Base-by-base conservation (phyloP, 2,797 vertebrate genomes). In the Clarias platycephalus region DNA sequence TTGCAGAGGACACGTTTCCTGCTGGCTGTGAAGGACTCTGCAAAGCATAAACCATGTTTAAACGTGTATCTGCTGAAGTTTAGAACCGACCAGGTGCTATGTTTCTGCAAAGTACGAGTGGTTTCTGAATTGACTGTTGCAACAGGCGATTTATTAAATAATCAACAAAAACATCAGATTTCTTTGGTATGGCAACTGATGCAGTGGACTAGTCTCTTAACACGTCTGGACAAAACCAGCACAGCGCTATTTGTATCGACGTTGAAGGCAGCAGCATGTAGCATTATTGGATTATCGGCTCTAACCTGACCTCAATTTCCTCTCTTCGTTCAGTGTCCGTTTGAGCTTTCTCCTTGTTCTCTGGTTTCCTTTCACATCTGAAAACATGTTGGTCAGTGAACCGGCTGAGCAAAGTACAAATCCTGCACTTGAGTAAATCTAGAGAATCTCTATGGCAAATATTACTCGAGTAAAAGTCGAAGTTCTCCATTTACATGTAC, bases 1-100 rank as follows among this genome's bases (percentile, higher is more conserved):
- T 2, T 22, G 60, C n/a, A 57, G 78, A 75, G 68, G 70, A 64
- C 70, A 55, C 60, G 31, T 72, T 72, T 81, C 26, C 16, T 26
- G 58, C 58, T 44, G 34, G n/a, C 76, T 4, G 22, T 80, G 77
- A 64, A 63, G 58, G 62, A 18, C 44, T 72, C 68, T 28, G 68
- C 40, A 3, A 22, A 28, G 83, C 58, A 72, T 71, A 18, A 18
- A 37, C 28, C 72, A 44, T 44, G 12, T 74, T 77, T 26, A 72
- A 71, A 20, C 64, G 28, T 71, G 57, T 13, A 44, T 79, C 2
- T 22, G 20, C 31, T n/a, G 34, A 40, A 62, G 58, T 34, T 63
- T 79, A 40, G 24, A 64, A 26, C 24, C 6, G 9, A 13, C 22
- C 2, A 18, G 13, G n/a, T n/a, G 16, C 8, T 31, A 20, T 2